Evolutionary conservation across 2,888 invertebrate genomes (phyloP).

Genomic region (Callinectes sapidus): DNA sequence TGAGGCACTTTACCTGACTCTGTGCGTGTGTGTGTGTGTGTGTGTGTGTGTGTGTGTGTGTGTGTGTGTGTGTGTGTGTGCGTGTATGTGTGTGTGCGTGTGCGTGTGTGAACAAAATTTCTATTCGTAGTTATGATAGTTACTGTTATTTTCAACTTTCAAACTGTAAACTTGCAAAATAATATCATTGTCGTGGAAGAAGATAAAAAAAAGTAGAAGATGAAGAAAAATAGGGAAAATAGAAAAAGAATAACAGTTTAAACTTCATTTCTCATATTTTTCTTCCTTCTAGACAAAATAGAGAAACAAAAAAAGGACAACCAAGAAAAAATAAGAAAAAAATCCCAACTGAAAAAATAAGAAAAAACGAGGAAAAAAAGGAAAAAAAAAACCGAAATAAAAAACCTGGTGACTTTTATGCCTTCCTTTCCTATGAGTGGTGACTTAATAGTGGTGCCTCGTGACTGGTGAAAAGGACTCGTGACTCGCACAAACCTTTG

Average conservation of each 20-base stretch:
- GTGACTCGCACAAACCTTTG: conserved; percentile 1
- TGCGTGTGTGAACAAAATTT: too few relatives aligned
- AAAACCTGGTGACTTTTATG: not conserved
- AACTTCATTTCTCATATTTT: too few relatives aligned
- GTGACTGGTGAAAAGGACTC: not conserved
- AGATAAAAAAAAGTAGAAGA: too few relatives aligned
- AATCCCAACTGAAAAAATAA: not conserved
- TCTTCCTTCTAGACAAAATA: too few relatives aligned
- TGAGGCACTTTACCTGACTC: not conserved
- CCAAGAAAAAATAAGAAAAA: too few relatives aligned
- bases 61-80: conserved; percentile 36
- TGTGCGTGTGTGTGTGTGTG: conserved; percentile 36
- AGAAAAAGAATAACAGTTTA: too few relatives aligned
- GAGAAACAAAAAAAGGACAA: too few relatives aligned
- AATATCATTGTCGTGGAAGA: too few relatives aligned
- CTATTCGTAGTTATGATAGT: too few relatives aligned
- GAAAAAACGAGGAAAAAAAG: not conserved
- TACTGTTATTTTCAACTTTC: too few relatives aligned
- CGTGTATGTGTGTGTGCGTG: conserved; percentile 36
- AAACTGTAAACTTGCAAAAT: too few relatives aligned
- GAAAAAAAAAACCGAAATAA: not conserved
- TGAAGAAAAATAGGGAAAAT: too few relatives aligned
- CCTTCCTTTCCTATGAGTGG: not conserved
- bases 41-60: conserved; percentile 42
- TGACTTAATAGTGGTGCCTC: not conserved